These are phyloP conservation scores for Sebastolobus alascanus DNA, from an alignment of 2,797 vertebrate genomes.

Conservation along the genomic window DNA sequence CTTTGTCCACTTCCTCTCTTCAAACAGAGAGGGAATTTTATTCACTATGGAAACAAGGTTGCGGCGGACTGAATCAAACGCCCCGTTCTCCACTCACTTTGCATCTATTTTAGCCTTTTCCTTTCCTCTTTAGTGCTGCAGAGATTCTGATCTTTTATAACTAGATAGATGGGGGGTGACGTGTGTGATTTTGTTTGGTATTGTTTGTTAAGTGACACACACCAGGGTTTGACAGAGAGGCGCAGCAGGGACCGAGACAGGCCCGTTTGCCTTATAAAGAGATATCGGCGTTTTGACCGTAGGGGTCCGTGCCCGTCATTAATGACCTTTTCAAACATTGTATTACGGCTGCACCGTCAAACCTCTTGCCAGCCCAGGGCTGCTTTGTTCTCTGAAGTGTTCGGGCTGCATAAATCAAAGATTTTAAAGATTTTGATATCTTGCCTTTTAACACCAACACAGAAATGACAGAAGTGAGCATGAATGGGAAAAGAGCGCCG, in stretches of 20 bases:
- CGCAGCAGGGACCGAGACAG: constrained; percentile 69
- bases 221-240: constrained; percentile 60
- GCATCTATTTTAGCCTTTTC: constrained; percentile 54
- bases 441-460: constrained; percentile 44
- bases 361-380: constrained; percentile 60
- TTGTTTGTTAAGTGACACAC: constrained; percentile 69
- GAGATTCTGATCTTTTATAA: constrained; percentile 56
- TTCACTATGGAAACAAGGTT: constrained; percentile 34
- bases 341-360: constrained; percentile 70
- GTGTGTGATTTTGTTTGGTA: constrained; percentile 69
- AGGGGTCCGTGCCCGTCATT: constrained; percentile 76
- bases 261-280: constrained; percentile 70
- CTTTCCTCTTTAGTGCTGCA: constrained; percentile 28
- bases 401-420: constrained; percentile 70
- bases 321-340: constrained; percentile 85
- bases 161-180: constrained; percentile 55
- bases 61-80: constrained; percentile 17
- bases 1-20: constrained; percentile 6
- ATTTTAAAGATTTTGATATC: constrained; percentile 74
- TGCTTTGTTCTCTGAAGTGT: constrained; percentile 71
- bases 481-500: constrained; percentile 23
- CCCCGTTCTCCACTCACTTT: constrained; percentile 40
- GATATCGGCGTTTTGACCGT: constrained; percentile 81
- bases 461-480: constrained; percentile 22
- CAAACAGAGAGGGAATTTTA: constrained; percentile 18